Evolutionary conservation across 2,797 vertebrate species (phyloP).

Genomic region (Cetoscarus ocellatus): DNA sequence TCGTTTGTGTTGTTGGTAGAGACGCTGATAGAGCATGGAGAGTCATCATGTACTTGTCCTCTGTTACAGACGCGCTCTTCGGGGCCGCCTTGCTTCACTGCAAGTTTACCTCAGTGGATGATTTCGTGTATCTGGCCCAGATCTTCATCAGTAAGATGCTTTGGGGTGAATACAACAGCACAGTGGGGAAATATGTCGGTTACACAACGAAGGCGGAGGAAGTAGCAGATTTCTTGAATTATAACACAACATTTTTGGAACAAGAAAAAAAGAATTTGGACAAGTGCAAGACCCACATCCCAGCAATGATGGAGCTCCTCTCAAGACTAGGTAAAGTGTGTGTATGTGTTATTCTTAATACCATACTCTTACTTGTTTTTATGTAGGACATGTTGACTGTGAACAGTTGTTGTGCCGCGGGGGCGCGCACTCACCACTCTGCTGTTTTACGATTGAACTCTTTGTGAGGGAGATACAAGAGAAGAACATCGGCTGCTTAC

Average conservation of each 20-base stretch:
- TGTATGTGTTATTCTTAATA: no score
- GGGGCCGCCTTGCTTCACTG: background rate
- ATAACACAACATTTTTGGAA: fast-evolving
- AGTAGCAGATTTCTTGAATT: fast-evolving
- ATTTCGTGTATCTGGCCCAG: conserved; percentile 11
- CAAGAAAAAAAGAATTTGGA: background rate
- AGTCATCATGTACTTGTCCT: background rate
- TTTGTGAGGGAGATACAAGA: no score
- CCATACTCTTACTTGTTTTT: no score
- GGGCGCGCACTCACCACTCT: no score
- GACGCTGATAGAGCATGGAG: background rate
- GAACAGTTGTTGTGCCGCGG: no score
- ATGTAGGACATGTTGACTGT: no score
- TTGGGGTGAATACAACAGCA: fast-evolving
- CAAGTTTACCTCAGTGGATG: background rate
- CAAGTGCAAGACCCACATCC: background rate
- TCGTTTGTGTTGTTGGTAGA: background rate
- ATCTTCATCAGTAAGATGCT: conserved; percentile 4
- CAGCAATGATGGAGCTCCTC: background rate
- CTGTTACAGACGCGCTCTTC: conserved; percentile 17
- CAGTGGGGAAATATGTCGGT: conserved; percentile 3
- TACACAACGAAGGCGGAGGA: background rate
- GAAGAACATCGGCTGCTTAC: no score
- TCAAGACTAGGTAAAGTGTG: no score
- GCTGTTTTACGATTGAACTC: no score